Conservation (phyloP, 2,113 vertebrate genomes). For the Acinonyx jubatus region DNA sequence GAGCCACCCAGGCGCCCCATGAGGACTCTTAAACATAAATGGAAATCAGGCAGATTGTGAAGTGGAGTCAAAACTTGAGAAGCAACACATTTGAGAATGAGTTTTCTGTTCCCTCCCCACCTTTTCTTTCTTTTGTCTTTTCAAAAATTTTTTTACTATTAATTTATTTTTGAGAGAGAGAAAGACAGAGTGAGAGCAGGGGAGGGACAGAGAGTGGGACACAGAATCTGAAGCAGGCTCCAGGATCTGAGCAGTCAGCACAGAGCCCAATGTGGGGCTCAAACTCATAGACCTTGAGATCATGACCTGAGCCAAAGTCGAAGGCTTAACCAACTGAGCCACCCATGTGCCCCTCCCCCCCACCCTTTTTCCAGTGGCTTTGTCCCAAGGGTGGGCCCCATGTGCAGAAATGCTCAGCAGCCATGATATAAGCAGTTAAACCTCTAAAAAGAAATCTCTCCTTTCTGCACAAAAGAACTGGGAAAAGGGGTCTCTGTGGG, state of each 20-base stretch:
- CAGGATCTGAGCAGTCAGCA: no score
- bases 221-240: no score
- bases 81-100: background rate
- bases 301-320: no score
- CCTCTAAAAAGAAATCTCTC: background rate
- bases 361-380: background rate
- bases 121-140: background rate
- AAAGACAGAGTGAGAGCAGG: no score
- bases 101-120: background rate
- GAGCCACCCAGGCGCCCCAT: no score
- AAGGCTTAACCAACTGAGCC: no score
- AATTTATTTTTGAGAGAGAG: no score
- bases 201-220: no score
- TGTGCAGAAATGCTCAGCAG: background rate
- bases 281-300: no score
- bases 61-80: constrained; percentile 42
- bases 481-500: background rate
- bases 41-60: background rate
- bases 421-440: background rate
- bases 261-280: no score
- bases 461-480: background rate
- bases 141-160: no score
- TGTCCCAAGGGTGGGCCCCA: background rate
- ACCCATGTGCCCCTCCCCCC: no score
- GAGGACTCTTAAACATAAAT: background rate